phyloP scores from a whole-genome alignment of 2,888 invertebrate genomes.

The Cosmia trapezina region DNA sequence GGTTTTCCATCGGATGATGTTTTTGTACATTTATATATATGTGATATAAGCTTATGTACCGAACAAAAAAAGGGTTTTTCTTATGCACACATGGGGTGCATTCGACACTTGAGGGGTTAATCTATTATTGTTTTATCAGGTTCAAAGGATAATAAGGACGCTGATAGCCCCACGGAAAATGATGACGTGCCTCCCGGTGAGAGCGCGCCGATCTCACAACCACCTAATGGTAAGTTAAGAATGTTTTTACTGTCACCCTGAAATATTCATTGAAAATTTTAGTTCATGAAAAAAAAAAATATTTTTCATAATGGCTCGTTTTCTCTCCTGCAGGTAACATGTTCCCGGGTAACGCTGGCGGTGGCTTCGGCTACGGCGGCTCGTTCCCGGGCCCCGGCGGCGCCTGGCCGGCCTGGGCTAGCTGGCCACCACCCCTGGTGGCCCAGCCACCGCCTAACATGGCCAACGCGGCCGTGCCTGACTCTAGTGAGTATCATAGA shows the following conservation, averaged over 20 bases:
- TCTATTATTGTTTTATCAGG: constrained; percentile 34
- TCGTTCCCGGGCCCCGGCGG: constrained; percentile 34
- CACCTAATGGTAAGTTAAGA: constrained; percentile 56
- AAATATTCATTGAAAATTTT: too few relatives aligned
- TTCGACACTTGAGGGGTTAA: too few relatives aligned
- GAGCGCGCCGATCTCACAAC: constrained; percentile 55
- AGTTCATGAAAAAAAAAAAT: too few relatives aligned
- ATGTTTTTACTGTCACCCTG: too few relatives aligned
- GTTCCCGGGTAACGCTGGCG: constrained; percentile 23
- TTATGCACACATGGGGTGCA: too few relatives aligned
- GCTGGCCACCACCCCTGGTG: constrained; percentile 81
- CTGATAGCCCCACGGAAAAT: constrained; percentile 61
- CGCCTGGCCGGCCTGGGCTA: constrained; percentile 73
- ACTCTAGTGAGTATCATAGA: constrained; percentile 68
- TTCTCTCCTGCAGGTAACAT: constrained; percentile 19
- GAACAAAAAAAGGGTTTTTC: too few relatives aligned
- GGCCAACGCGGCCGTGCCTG: constrained; percentile 65
- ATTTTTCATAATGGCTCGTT: too few relatives aligned
- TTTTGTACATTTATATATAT: too few relatives aligned
- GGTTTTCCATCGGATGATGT: too few relatives aligned
- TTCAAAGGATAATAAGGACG: constrained; percentile 71
- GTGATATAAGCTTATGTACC: too few relatives aligned
- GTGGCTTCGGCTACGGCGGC: constrained; percentile 38
- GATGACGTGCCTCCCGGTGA: constrained; percentile 83
- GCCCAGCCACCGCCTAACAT: constrained; percentile 79